phyloP scores from a whole-genome alignment of 2,797 vertebrate species.

The Micropoecilia bifurca region DNA sequence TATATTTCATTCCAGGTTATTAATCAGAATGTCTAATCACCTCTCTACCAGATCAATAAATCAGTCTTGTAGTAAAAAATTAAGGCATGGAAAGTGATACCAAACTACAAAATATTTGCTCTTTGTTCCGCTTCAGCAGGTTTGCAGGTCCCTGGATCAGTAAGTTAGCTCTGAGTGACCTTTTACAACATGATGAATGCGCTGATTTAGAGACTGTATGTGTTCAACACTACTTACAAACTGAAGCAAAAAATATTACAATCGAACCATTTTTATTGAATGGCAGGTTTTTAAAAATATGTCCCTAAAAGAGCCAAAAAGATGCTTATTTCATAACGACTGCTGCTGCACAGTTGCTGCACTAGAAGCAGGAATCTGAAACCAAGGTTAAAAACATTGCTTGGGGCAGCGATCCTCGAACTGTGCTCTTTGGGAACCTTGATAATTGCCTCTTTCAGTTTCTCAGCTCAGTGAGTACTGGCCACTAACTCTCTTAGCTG shows the following conservation, averaged over 20 bases:
- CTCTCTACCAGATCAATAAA: constrained; percentile 80
- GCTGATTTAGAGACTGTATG: constrained; percentile 52
- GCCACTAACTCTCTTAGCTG: constrained; percentile 72
- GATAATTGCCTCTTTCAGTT: constrained; percentile 78
- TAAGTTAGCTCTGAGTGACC: constrained; percentile 48
- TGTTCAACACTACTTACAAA: constrained; percentile 28
- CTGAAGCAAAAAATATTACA: constrained; percentile 7
- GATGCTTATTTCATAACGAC: constrained; percentile 58
- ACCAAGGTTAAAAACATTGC: constrained; percentile 73
- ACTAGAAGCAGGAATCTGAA: constrained; percentile 51
- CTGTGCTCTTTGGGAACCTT: constrained; percentile 71
- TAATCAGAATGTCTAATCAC: constrained; percentile 81
- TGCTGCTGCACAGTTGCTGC: constrained; percentile 40
- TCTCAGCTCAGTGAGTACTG: constrained; percentile 75
- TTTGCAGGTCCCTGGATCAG: constrained; percentile 62
- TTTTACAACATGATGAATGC: constrained; percentile 50
- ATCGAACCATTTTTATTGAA: constrained; percentile 2
- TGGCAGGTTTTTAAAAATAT: constrained; percentile 7
- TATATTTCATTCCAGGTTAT: constrained; percentile 76
- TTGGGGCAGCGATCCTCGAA: constrained; percentile 62
- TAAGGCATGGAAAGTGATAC: constrained; percentile 70
- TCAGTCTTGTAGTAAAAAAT: constrained; percentile 56
- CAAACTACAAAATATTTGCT: constrained; percentile 67
- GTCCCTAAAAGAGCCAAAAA: constrained; percentile 32
- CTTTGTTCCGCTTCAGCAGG: constrained; percentile 62